phyloP scores from a whole-genome alignment of 2,888 invertebrate species.

The Augochlorella aurata region DNA sequence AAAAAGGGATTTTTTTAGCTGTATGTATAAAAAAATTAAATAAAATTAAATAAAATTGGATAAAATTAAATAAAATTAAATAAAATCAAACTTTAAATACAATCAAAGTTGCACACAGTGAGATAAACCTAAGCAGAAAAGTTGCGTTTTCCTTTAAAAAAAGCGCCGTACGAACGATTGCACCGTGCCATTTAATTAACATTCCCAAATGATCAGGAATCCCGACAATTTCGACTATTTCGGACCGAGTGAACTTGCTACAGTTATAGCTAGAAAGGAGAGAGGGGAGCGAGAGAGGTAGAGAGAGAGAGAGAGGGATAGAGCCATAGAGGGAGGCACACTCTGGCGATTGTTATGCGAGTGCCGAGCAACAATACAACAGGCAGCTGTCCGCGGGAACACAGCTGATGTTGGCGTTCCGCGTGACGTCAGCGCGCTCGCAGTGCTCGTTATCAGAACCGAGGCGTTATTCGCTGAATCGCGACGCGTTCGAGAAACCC shows the following conservation, averaged over 20 bases:
- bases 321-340: background rate
- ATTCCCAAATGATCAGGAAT: background rate
- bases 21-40: too few relatives aligned
- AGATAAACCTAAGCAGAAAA: too few relatives aligned
- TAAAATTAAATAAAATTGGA: too few relatives aligned
- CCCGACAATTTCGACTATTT: background rate
- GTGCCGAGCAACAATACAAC: constrained; percentile 25
- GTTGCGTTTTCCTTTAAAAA: background rate
- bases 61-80: too few relatives aligned
- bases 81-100: too few relatives aligned
- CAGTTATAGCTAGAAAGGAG: background rate
- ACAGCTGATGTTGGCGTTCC: constrained; percentile 48
- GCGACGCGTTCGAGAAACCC: background rate
- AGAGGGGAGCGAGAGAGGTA: background rate
- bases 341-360: constrained; percentile 16
- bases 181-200: background rate
- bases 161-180: background rate
- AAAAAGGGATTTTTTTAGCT: too few relatives aligned
- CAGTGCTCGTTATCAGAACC: constrained; percentile 31
- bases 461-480: constrained; percentile 7
- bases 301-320: too few relatives aligned
- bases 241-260: background rate
- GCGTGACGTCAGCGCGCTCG: constrained; percentile 40
- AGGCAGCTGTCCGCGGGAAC: constrained; percentile 31
- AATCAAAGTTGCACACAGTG: too few relatives aligned